Conservation (phyloP, 2,113 vertebrate genomes). For the Eulemur macaco region DNA sequence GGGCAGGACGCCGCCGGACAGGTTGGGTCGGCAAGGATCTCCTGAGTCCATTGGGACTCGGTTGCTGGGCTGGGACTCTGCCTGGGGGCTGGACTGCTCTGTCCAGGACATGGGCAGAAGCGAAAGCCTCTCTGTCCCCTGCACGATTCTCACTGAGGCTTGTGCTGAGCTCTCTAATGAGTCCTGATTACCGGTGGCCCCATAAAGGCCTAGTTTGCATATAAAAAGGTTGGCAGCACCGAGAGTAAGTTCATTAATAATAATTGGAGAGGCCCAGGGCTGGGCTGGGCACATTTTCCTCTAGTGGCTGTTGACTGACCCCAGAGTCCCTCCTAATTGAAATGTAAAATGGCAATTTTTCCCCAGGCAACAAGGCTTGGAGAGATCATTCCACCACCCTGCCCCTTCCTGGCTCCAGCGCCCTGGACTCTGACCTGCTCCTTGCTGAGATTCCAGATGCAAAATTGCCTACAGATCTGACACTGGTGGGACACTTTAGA, state of each 20-base stretch:
- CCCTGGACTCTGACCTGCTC: neutral
- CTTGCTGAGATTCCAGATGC: neutral
- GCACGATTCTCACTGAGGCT: constrained; percentile 78
- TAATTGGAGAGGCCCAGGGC: constrained; percentile 90
- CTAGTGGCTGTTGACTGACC: constrained; percentile 84
- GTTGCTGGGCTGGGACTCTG: neutral
- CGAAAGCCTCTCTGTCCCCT: constrained; percentile 42
- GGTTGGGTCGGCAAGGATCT: neutral
- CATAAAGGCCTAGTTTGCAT: constrained; percentile 90
- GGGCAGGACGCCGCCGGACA: neutral
- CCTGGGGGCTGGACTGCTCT: neutral
- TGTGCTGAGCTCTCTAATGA: constrained; percentile 92
- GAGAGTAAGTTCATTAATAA: constrained; percentile 96
- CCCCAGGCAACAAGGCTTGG: constrained; percentile 71
- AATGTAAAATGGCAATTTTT: constrained; percentile 82
- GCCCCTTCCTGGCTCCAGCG: neutral
- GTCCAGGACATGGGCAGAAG: neutral
- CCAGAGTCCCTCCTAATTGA: constrained; percentile 86
- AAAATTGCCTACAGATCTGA: neutral
- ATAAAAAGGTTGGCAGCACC: constrained; percentile 87
- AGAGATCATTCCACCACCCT: neutral
- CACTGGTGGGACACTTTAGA: neutral
- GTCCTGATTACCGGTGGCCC: constrained; percentile 87
- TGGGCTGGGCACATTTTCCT: constrained; percentile 85
- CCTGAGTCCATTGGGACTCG: neutral